A percentile compares a stretch with the other conserved stretches of the same genome.
Evolutionary conservation across 92 coral and sea anemone genomes (phyloP).

Genomic region (Muricea muricata): DNA sequence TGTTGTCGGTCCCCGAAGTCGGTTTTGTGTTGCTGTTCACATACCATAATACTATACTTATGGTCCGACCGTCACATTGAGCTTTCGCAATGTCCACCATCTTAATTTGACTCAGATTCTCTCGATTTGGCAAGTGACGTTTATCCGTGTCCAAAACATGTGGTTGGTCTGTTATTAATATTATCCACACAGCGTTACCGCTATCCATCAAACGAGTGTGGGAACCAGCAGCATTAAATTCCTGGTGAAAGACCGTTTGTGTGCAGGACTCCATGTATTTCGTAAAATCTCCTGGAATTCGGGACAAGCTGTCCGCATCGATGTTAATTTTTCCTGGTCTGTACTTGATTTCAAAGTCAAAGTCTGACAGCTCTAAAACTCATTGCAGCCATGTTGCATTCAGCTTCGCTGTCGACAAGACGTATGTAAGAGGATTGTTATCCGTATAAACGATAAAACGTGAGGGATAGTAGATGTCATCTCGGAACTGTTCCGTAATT

Average conservation of each 20-base stretch:
- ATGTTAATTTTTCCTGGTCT: slow-evolving; percentile 16
- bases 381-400: slow-evolving; percentile 18
- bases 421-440: slow-evolving; percentile 20
- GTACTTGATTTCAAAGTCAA: slow-evolving; percentile 5
- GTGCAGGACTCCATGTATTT: slow-evolving; percentile 16
- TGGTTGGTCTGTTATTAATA: background rate
- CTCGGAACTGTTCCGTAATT: slow-evolving; percentile 8
- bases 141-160: background rate
- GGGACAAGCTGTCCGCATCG: slow-evolving; percentile 2
- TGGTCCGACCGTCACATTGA: background rate
- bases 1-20: background rate
- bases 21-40: background rate
- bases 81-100: background rate
- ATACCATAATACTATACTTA: background rate
- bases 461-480: slow-evolving; percentile 1
- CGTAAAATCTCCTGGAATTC: slow-evolving; percentile 5
- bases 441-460: background rate
- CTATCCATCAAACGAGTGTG: background rate
- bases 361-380: slow-evolving; percentile 21
- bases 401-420: background rate
- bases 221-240: background rate
- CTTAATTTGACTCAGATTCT: background rate
- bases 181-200: background rate
- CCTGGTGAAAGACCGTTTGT: background rate
- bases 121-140: background rate